Percentiles rank a stretch among this genome's conserved stretches.
Evolutionary conservation across 2,888 invertebrate genomes (phyloP).

Genomic region (Artemia sp.): DNA sequence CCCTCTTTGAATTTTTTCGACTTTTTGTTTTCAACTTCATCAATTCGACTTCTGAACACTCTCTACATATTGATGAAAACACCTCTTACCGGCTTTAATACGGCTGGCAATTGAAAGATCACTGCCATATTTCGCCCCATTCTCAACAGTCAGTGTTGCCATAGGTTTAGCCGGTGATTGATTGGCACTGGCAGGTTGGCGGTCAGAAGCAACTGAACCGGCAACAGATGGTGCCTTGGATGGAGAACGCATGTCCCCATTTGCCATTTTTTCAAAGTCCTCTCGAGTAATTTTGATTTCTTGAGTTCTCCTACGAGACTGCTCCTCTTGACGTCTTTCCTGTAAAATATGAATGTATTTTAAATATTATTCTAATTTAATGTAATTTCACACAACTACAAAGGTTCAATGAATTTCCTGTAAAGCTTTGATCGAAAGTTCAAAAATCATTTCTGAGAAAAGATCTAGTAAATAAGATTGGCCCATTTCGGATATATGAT

Average conservation of each 20-base stretch:
- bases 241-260: slow-evolving; percentile 25
- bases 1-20: too few species aligned
- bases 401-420: too few species aligned
- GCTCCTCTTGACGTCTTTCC: slow-evolving; percentile 59
- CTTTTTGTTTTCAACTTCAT: too few species aligned
- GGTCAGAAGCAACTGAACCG: slow-evolving; percentile 15
- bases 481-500: too few species aligned
- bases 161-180: neutral
- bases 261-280: slow-evolving; percentile 31
- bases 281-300: slow-evolving; percentile 36
- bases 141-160: neutral
- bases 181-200: neutral
- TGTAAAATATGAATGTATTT: slow-evolving; percentile 25
- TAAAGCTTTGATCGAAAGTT: too few species aligned
- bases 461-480: too few species aligned
- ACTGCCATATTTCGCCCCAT: slow-evolving; percentile 10
- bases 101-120: neutral
- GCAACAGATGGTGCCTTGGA: slow-evolving; percentile 16
- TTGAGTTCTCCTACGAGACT: slow-evolving; percentile 39
- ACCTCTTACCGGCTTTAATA: neutral
- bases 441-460: too few species aligned
- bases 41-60: too few species aligned
- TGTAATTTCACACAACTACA: too few species aligned
- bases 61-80: too few species aligned
- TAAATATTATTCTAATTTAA: neutral